Evolutionary conservation across 2,888 invertebrate species (phyloP), one percentile per base, ranked within the genome.

Genomic region (Melinopterus prodromus): DNA sequence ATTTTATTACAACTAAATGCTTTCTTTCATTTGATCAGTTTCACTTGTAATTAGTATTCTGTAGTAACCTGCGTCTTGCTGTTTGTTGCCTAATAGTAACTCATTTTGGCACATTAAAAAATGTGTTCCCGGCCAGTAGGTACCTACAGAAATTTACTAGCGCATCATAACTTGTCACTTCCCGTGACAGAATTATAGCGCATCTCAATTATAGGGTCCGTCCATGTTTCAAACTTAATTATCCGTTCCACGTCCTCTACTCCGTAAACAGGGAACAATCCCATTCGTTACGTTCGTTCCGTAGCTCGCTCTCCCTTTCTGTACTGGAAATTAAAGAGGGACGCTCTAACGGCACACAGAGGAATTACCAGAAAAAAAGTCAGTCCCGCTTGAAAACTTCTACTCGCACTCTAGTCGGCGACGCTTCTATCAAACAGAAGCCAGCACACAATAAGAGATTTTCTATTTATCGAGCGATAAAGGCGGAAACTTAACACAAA

Each of bases 401-500:
- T 6, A 12, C 12, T 53, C 9, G 53, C 53, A 53, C 7, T 53
- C 12, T 53, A 9, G 53, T 53, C 53, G 9, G 0, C 53, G 53
- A 53, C 53, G 7, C 53, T 53, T 53, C 12, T 53, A 53, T 12
- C 53, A 53, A 53, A 53, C 53, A 53, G 53, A 7, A 53, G 53
- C 53, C 7, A 53, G 12, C 53, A 53, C 53, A 53, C 53, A 53
- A 53, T 53, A 53, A 53, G 12, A 53, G 53, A 12, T 53, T 53
- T 53, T 53, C 53, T 53, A 53, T 53, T 53, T 53, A 53, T 53
- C 53, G 53, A 53, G 53, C 53, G 12, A 53, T 53, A 6, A 53
- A 7, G 53, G 53, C 53, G 53, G 53, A 69, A 53, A 77, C 26
- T 77, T 69, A 77, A 77, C 37, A 77, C 77, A 26, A 77, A 77